Evolutionary conservation across 2,888 invertebrate species (phyloP), one percentile per base, ranked within the genome.

Genomic region (Limenitis camilla): DNA sequence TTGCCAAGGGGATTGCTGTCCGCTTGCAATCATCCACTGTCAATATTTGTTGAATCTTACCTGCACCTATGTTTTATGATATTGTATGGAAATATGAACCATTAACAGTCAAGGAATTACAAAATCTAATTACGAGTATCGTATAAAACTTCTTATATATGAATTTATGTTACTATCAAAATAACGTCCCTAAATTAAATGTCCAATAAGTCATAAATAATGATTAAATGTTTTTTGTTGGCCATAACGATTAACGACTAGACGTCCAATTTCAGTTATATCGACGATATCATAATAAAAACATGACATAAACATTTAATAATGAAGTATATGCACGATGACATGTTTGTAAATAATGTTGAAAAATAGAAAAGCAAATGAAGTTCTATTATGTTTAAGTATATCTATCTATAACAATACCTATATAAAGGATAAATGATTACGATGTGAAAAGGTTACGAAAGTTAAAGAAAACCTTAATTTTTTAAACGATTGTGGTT

Each of bases 41-140:
- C 84, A 87, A 87, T 87, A 86, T 87, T 87, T 78, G 81, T 73
- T 66, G 70, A 65, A 63, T 76, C 76, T 76, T 84, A 83, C 83
- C 84, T 84, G 79, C 70, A 57, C 66, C 62, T 63, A 66, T 71
- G 68, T 71, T 74, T 74, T 71, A 74, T 67, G 60, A 72, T 71
- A 71, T 71, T 68, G 66, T 62, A 61, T 48, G 40, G 52, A 53
- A 46, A 55, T 60, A 50, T 51, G 60, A 59, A n/a, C n/a, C 80
- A 81, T 78, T 71, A 40, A 11, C 51, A 53, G 39, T 45, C 45
- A 44, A 36, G 38, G 33, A 56, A 41, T 19, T 19, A 19, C 19
- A 19, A 19, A 19, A 19, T 19, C 2, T 19, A 19, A 19, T 19
- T 19, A 19, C 19, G 19, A 19, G 19, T 19, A 19, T 19, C 19